Conservation (phyloP, 2,797 vertebrate genomes). For the Picus viridis region DNA sequence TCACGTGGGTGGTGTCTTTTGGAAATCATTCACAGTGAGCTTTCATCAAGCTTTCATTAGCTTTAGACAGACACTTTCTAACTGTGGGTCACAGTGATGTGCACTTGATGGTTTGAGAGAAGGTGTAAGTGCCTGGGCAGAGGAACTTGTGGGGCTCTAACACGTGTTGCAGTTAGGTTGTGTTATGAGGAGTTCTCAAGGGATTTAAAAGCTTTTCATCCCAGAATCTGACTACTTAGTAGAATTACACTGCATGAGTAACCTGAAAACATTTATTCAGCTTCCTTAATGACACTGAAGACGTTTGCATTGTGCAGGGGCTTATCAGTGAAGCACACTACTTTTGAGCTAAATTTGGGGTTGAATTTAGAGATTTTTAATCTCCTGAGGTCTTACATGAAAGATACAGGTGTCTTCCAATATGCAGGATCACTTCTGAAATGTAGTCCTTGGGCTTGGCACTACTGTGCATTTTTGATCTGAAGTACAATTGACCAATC, state of each 20-base stretch:
- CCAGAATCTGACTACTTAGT: conserved; percentile 44
- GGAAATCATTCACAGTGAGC: conserved; percentile 74
- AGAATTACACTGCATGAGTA: conserved; percentile 58
- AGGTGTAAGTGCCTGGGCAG: conserved; percentile 63
- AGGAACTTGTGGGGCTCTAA: conserved; percentile 65
- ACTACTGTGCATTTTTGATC: conserved; percentile 58
- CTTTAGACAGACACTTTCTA: conserved; percentile 69
- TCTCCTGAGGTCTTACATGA: conserved; percentile 17
- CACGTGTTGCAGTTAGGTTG: conserved; percentile 64
- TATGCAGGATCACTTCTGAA: conserved; percentile 79
- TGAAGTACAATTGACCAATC: conserved; percentile 3
- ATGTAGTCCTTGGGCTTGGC: conserved; percentile 69
- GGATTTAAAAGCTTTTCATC: conserved; percentile 37
- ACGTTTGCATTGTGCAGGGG: conserved; percentile 23
- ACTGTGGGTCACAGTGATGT: conserved; percentile 59
- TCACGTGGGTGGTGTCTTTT: conserved; percentile 66
- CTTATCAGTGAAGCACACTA: conserved; percentile 21
- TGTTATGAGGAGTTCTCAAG: conserved; percentile 63
- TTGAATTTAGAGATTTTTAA: conserved; percentile 53
- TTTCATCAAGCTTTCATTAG: conserved; percentile 72
- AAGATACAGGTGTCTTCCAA: conserved; percentile 62
- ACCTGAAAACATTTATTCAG: conserved; percentile 61
- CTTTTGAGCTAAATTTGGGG: conserved; percentile 63
- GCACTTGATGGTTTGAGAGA: conserved; percentile 70
- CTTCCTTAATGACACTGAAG: conserved; percentile 56